Evolutionary conservation across 2,797 vertebrate genomes (phyloP).

Genomic region (Spinus olivaceus): DNA sequence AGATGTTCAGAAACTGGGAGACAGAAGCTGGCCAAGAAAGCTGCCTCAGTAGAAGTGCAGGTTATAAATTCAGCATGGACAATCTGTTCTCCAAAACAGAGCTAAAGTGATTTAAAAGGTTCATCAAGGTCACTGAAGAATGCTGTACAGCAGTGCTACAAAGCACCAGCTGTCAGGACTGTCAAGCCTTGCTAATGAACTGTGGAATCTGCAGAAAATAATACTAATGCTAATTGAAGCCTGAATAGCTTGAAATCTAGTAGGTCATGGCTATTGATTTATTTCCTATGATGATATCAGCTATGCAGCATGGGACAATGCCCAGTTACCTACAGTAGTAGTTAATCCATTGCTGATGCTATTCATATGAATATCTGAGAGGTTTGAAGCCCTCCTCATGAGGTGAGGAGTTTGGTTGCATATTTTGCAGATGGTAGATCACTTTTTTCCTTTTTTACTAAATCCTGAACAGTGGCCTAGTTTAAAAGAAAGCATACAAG

Average conservation of each 20-base stretch:
- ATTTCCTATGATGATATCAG: not conserved
- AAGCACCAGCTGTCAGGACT: slow-evolving; percentile 49
- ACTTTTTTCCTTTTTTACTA: not conserved
- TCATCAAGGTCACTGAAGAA: slow-evolving; percentile 41
- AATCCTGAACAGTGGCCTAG: not conserved
- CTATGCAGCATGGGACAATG: not conserved
- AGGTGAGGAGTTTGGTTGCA: not conserved
- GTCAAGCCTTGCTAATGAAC: slow-evolving; percentile 37
- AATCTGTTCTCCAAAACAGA: slow-evolving; percentile 56
- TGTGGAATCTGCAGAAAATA: slow-evolving; percentile 19
- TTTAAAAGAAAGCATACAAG: not conserved
- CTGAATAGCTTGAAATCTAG: not conserved
- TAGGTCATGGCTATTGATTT: not conserved
- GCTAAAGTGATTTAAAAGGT: slow-evolving; percentile 55
- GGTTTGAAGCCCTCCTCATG: not conserved
- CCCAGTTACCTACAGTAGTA: not conserved
- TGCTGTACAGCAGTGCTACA: not conserved
- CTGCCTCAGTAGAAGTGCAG: slow-evolving; percentile 3
- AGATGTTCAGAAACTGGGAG: slow-evolving; percentile 32
- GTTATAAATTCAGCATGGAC: slow-evolving; percentile 46
- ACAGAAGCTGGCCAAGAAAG: slow-evolving; percentile 33
- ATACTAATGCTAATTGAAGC: slow-evolving; percentile 22
- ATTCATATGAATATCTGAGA: not conserved
- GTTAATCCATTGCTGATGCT: not conserved
- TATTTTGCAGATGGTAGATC: not conserved